Evolutionary conservation across 2,797 vertebrate species (phyloP).

Genomic region (Geotrypetes seraphini): DNA sequence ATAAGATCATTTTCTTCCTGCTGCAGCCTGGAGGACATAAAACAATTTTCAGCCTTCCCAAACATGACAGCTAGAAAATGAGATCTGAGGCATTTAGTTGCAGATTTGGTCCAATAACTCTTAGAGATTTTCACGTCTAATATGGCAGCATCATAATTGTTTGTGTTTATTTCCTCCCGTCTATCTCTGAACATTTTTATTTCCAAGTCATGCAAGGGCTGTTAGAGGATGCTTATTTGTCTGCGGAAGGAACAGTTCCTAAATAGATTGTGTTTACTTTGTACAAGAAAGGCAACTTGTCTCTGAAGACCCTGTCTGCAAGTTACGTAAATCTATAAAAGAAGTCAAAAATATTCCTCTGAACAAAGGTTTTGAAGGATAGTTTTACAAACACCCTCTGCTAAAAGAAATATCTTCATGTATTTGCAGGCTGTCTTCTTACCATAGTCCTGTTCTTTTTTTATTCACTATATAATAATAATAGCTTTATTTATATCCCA

Average conservation of each 20-base stretch:
- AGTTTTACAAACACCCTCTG: too few species aligned
- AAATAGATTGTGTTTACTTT: slow-evolving; percentile 29
- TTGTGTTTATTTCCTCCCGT: slow-evolving; percentile 42
- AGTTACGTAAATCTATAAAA: too few species aligned
- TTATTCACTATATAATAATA: too few species aligned
- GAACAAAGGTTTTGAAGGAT: too few species aligned
- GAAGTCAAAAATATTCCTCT: too few species aligned
- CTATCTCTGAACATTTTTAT: slow-evolving; percentile 43
- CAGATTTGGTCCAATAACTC: slow-evolving; percentile 47
- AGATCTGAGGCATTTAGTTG: slow-evolving; percentile 45
- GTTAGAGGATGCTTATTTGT: slow-evolving; percentile 36
- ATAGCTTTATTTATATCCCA: too few species aligned
- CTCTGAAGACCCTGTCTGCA: too few species aligned
- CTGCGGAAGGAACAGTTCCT: slow-evolving; percentile 29
- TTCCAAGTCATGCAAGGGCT: slow-evolving; percentile 34
- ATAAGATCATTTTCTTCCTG: slow-evolving; percentile 34
- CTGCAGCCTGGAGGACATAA: slow-evolving; percentile 19
- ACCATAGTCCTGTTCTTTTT: too few species aligned
- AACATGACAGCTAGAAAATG: slow-evolving; percentile 50
- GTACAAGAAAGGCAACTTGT: slow-evolving; percentile 7
- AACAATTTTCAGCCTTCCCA: slow-evolving; percentile 27
- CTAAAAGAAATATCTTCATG: too few species aligned
- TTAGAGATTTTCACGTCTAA: slow-evolving; percentile 37
- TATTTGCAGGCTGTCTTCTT: too few species aligned
- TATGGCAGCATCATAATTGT: slow-evolving; percentile 35